phyloP scores from a whole-genome alignment of 30 jellyfish, hydroid and myxozoan species.

The Sanderia malayensis region DNA sequence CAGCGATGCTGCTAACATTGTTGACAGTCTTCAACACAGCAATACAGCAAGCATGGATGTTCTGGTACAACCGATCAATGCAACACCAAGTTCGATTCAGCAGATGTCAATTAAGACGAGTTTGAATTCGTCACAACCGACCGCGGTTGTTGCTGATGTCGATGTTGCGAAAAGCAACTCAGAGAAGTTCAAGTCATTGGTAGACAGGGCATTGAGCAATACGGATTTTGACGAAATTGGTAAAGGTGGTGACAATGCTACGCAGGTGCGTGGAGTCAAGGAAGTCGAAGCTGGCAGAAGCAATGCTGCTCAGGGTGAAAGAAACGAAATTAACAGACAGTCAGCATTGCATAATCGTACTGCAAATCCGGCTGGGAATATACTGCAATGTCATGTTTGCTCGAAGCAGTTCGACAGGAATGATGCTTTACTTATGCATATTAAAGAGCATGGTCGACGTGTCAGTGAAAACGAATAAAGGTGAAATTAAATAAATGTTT shows the following conservation, averaged over 20 bases:
- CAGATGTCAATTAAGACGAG: too few relatives aligned
- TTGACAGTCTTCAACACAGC: neutral
- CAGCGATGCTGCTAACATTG: neutral
- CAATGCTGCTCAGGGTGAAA: conserved; percentile 44
- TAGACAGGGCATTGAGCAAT: conserved; percentile 30
- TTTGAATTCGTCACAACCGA: neutral
- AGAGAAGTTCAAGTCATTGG: conserved; percentile 35
- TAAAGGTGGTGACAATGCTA: too few relatives aligned
- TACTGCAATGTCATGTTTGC: conserved; percentile 43
- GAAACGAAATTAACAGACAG: conserved; percentile 50
- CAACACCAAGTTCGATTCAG: neutral
- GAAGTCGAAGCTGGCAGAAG: too few relatives aligned
- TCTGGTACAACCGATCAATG: too few relatives aligned
- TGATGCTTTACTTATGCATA: conserved; percentile 41
- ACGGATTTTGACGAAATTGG: conserved; percentile 4
- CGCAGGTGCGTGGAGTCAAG: too few relatives aligned
- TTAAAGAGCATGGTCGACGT: conserved; percentile 33
- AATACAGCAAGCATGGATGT: neutral
- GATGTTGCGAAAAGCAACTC: conserved; percentile 48
- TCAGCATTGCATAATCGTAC: conserved; percentile 47
- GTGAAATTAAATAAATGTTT: too few relatives aligned
- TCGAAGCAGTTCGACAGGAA: conserved; percentile 55
- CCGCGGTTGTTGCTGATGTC: neutral
- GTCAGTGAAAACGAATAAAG: neutral
- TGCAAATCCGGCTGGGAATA: too few relatives aligned